Base-by-base conservation (phyloP, 1,140 invertebrate species). In the Drosophila nannoptera region DNA sequence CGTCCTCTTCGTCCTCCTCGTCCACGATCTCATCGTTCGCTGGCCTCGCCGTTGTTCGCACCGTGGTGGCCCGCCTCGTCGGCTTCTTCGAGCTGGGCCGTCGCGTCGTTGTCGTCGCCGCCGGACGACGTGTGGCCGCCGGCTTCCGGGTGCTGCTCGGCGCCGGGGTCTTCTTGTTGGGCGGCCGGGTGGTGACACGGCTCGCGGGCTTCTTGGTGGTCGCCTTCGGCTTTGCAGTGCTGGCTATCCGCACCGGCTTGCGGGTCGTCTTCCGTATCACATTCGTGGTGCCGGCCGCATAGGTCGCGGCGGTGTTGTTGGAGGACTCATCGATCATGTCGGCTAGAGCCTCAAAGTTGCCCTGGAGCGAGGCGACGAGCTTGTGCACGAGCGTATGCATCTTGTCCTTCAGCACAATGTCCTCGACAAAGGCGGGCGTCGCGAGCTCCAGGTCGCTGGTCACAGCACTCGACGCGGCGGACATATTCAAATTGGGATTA, bases 331-430 rank as follows among this genome's bases (percentile, higher is more conserved):
- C 87, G 29, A 96, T 93, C 43, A 96, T 93, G 68, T 96, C 94
- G 68, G 95, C 94, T 9, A 96, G 81, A 53, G 94, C 94, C 68
- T 95, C 92, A 80, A 96, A 96, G 22, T 95, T 95, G 11, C 93
- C 94, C 89, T 95, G 94, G 2, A 96, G 89, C 14, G 94, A 95
- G 67, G 95, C 92, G 7, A 96, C 94, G 12, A 96, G 94, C 86
- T 96, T 95, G 75, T 94, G 93, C 0, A 96, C 95, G 78, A 96
- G 94, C 0, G 93, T 91, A 73, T 95, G 94, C 73, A 96, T 94
- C 90, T 96, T 96, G 7, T 94, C 92, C 63, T 94, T 94, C 7
- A 96, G 87, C 49, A 93, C 92, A 1, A 93, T 93, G 72, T 96
- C 94, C 80, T 95, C 94, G 58, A 94, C 91, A 55, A 94, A 93